Evolutionary conservation across 2,888 invertebrate genomes (phyloP).

Genomic region (Parnassius apollo): DNA sequence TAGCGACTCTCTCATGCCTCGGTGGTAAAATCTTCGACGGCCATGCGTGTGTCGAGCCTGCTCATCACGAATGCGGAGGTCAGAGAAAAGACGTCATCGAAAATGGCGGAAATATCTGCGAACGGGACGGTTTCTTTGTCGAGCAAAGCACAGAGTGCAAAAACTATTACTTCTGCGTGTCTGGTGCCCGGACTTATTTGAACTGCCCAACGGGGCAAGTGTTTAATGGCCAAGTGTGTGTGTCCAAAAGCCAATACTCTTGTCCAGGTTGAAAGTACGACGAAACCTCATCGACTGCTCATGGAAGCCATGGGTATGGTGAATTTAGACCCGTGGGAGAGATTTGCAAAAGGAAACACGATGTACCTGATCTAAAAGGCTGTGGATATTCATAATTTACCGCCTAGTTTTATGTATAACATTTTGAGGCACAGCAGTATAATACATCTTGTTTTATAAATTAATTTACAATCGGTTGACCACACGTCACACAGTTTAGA

Average conservation of each 20-base stretch:
- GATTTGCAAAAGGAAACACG: slow-evolving; percentile 34
- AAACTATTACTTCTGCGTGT: slow-evolving; percentile 81
- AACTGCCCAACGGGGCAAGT: slow-evolving; percentile 68
- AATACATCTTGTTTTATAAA: background rate
- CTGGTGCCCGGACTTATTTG: slow-evolving; percentile 73
- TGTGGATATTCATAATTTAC: slow-evolving; percentile 40
- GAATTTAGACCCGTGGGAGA: slow-evolving; percentile 33
- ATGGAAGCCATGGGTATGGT: slow-evolving; percentile 25
- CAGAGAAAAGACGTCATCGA: slow-evolving; percentile 44
- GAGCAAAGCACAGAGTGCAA: slow-evolving; percentile 74
- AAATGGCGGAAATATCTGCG: slow-evolving; percentile 54
- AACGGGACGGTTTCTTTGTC: slow-evolving; percentile 79
- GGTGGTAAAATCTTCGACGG: slow-evolving; percentile 82
- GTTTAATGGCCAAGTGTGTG: slow-evolving; percentile 82
- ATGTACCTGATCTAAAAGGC: slow-evolving; percentile 62
- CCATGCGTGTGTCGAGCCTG: slow-evolving; percentile 72
- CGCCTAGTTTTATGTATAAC: slow-evolving; percentile 25
- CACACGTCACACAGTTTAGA: slow-evolving; percentile 6
- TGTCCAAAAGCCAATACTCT: slow-evolving; percentile 61
- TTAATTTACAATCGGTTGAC: background rate
- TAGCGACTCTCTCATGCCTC: slow-evolving; percentile 78
- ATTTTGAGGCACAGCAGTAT: slow-evolving; percentile 12
- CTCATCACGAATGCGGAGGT: slow-evolving; percentile 66
- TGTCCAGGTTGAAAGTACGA: slow-evolving; percentile 66
- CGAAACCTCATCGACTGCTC: slow-evolving; percentile 21